These are phyloP conservation scores for Petroica traversi DNA, from an alignment of 2,113 vertebrate genomes.

Conservation along the genomic window DNA sequence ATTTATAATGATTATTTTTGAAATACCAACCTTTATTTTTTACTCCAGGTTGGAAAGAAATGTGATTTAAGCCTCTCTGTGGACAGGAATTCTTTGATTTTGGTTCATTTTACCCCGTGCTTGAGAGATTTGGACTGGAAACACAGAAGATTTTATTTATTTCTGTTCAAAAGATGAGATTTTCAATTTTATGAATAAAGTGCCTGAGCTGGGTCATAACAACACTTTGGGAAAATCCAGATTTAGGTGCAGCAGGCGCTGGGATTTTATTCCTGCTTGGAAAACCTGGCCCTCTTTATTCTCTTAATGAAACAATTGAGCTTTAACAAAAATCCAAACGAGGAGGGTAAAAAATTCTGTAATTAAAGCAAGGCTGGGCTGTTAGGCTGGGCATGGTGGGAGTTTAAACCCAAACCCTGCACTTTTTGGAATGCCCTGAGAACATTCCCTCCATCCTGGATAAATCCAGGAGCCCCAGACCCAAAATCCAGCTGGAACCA, in stretches of 20 bases:
- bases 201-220: background rate
- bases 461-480: background rate
- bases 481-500: background rate
- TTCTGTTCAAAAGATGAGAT: background rate
- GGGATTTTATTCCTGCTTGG: background rate
- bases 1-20: background rate
- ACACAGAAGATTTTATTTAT: background rate
- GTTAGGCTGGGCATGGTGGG: fast-evolving
- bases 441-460: background rate
- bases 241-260: background rate
- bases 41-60: background rate
- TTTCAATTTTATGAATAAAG: background rate
- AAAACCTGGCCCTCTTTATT: background rate
- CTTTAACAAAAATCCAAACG: background rate
- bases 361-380: background rate
- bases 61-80: background rate
- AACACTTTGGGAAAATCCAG: background rate
- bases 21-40: background rate
- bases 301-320: background rate
- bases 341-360: background rate
- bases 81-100: background rate
- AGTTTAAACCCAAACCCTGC: background rate
- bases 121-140: background rate
- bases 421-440: background rate
- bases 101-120: background rate